Percentiles rank a stretch among this genome's conserved stretches.
Conservation (phyloP, 2,888 invertebrate genomes). For the Sinelater perroti region DNA sequence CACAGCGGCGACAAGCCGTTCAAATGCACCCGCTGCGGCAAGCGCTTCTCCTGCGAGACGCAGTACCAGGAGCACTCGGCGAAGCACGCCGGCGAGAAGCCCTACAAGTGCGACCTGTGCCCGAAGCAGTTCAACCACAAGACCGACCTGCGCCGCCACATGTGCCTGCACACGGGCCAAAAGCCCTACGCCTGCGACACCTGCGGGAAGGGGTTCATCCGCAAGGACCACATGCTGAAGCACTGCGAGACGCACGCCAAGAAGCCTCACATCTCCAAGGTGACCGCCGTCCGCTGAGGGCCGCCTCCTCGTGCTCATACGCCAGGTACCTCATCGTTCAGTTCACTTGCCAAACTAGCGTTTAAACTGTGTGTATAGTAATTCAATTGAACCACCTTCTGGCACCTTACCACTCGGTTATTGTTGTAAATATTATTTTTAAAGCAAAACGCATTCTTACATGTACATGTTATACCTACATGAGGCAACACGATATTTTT, state of each 20-base stretch:
- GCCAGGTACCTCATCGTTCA: slow-evolving; percentile 35
- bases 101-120: slow-evolving; percentile 85
- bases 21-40: slow-evolving; percentile 86
- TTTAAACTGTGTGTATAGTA: slow-evolving; percentile 47
- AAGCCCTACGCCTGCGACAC: slow-evolving; percentile 84
- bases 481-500: slow-evolving; percentile 31
- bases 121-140: slow-evolving; percentile 92
- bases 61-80: slow-evolving; percentile 77
- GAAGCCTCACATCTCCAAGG: slow-evolving; percentile 59
- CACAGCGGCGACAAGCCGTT: slow-evolving; percentile 87
- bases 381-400: slow-evolving; percentile 46
- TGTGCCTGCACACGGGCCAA: slow-evolving; percentile 86
- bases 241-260: slow-evolving; percentile 83
- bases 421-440: slow-evolving; percentile 39
- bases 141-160: slow-evolving; percentile 86
- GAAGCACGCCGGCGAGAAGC: slow-evolving; percentile 85
- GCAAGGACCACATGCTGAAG: slow-evolving; percentile 91
- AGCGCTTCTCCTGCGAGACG: slow-evolving; percentile 78
- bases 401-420: slow-evolving; percentile 52
- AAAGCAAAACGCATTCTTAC: slow-evolving; percentile 26
- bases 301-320: slow-evolving; percentile 32
- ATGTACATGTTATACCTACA: no score
- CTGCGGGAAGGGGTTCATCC: slow-evolving; percentile 88
- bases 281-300: slow-evolving; percentile 45
- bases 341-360: slow-evolving; percentile 35